Evolutionary conservation across 2,888 invertebrate genomes (phyloP).

Genomic region (Biston betularia): DNA sequence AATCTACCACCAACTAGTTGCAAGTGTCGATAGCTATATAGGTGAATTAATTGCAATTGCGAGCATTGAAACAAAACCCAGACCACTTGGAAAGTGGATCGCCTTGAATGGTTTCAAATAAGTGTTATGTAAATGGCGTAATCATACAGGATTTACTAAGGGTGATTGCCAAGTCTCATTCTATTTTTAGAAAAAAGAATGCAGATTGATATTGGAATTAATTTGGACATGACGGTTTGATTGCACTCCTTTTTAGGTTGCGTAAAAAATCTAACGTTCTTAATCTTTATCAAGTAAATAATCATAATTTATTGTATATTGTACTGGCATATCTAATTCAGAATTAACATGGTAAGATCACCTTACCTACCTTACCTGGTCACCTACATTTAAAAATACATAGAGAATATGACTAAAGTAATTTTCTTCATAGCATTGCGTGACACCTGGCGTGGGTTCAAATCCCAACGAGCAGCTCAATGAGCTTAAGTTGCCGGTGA

Average conservation of each 20-base stretch:
- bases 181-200: constrained; percentile 29
- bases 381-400: neutral
- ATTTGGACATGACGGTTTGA: constrained; percentile 29
- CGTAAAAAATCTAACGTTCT: constrained; percentile 1
- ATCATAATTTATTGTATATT: constrained; percentile 6
- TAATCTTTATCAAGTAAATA: constrained; percentile 2
- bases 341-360: neutral
- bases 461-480: too few species aligned
- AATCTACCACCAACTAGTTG: too few species aligned
- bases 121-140: constrained; percentile 37
- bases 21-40: constrained; percentile 12
- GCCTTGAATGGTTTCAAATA: constrained; percentile 50
- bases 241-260: constrained; percentile 17
- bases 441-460: neutral
- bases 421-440: neutral
- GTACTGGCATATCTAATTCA: neutral
- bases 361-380: too few species aligned
- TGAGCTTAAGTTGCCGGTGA: too few species aligned
- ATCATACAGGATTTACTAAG: constrained; percentile 31
- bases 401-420: neutral
- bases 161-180: constrained; percentile 26
- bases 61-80: constrained; percentile 27
- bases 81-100: constrained; percentile 50
- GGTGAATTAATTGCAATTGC: constrained; percentile 35
- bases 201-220: constrained; percentile 6